phyloP scores from a whole-genome alignment of 2,113 vertebrate species.

The Peromyscus polionotus region DNA sequence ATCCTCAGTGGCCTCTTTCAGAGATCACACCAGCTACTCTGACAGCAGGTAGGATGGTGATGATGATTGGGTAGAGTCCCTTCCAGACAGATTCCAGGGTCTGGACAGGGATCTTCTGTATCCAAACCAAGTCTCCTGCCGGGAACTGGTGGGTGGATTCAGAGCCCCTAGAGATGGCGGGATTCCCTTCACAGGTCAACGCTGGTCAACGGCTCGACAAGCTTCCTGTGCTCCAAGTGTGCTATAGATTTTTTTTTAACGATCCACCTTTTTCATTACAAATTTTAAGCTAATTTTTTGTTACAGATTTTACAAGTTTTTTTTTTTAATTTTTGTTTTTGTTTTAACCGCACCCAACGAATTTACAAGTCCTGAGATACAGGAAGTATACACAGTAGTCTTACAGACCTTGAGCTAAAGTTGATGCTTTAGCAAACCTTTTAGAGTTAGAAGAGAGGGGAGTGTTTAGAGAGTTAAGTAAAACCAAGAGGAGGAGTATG shows the following conservation, averaged over 20 bases:
- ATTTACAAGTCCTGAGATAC: neutral
- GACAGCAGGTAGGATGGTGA: neutral
- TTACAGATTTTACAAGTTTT: neutral
- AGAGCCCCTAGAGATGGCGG: neutral
- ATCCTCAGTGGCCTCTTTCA: neutral
- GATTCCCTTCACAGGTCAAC: neutral
- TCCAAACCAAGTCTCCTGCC: neutral
- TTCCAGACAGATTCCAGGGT: neutral
- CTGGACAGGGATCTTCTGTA: neutral
- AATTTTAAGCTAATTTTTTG: neutral
- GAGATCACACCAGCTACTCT: neutral
- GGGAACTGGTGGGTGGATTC: neutral
- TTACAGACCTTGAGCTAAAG: neutral
- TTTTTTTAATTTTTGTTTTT: neutral
- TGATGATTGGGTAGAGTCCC: neutral
- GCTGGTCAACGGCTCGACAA: no score
- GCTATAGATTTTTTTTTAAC: neutral
- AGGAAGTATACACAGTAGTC: neutral
- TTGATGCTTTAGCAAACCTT: neutral
- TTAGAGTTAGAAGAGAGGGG: neutral
- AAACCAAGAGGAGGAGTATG: neutral
- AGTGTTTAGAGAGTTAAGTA: neutral
- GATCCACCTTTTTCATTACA: neutral
- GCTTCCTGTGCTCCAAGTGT: neutral
- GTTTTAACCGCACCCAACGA: neutral